phyloP scores from a whole-genome alignment of 2,888 invertebrate species.

The Mermis nigrescens region DNA sequence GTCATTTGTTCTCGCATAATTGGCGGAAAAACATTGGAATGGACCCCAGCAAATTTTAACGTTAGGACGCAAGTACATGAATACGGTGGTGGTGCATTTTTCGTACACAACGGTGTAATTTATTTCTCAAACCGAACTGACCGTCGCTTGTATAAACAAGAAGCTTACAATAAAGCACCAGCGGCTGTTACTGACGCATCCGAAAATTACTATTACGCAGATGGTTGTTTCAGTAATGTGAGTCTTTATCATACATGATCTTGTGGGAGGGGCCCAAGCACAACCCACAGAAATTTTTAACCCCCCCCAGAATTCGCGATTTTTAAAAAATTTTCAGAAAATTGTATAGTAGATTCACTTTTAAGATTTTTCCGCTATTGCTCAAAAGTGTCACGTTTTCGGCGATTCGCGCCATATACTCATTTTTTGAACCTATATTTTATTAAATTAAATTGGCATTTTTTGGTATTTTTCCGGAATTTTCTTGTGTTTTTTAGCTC shows the following conservation, averaged over 20 bases:
- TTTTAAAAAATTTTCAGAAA: no score
- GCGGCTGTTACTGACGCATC: background rate
- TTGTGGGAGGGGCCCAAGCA: no score
- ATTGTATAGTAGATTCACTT: background rate
- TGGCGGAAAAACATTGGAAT: background rate
- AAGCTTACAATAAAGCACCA: background rate
- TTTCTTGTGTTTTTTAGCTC: no score
- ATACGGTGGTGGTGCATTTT: slow-evolving; percentile 36
- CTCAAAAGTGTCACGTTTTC: no score
- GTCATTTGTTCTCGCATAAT: slow-evolving; percentile 26
- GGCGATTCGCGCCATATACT: no score
- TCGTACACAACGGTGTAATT: slow-evolving; percentile 19
- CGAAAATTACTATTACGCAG: slow-evolving; percentile 23
- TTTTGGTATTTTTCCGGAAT: no score
- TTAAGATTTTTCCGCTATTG: background rate
- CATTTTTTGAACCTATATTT: no score
- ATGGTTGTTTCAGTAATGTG: slow-evolving; percentile 24
- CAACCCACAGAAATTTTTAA: no score
- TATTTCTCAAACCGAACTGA: slow-evolving; percentile 32
- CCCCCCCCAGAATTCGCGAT: no score
- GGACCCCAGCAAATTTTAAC: background rate
- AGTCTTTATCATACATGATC: no score
- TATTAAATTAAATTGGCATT: background rate
- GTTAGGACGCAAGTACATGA: slow-evolving; percentile 31
- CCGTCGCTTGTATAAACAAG: slow-evolving; percentile 18